phyloP scores from a whole-genome alignment of 2,888 invertebrate genomes.

The Norana najaformis region DNA sequence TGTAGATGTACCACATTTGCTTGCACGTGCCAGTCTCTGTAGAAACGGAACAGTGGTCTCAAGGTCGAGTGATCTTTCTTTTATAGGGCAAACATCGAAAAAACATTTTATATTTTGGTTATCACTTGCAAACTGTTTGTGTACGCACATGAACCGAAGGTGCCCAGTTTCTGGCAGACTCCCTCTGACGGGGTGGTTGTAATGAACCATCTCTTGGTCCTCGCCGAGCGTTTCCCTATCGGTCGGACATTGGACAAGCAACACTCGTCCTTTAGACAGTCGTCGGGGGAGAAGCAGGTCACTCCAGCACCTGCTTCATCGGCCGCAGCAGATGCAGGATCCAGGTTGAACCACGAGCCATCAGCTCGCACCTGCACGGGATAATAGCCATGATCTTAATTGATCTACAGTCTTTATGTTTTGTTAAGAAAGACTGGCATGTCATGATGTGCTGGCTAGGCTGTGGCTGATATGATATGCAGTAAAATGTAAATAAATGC shows the following conservation, averaged over 20 bases:
- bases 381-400: background rate
- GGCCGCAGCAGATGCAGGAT: background rate
- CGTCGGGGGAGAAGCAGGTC: background rate
- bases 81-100: no score
- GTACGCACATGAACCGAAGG: background rate
- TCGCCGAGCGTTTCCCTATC: background rate
- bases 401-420: no score
- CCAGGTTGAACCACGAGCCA: background rate
- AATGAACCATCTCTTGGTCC: slow-evolving; percentile 5
- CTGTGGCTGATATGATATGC: no score
- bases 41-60: no score
- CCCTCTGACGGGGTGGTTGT: background rate
- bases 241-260: background rate
- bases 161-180: background rate
- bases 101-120: no score
- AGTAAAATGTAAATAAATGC: no score
- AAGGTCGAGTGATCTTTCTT: no score
- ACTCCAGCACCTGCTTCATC: background rate
- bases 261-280: background rate
- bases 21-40: no score
- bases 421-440: no score
- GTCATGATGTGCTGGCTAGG: no score
- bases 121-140: background rate
- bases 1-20: no score
- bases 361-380: background rate